These are phyloP conservation scores for Drosophila dunni DNA, from an alignment of 1,140 invertebrate species.

Conservation along the genomic window DNA sequence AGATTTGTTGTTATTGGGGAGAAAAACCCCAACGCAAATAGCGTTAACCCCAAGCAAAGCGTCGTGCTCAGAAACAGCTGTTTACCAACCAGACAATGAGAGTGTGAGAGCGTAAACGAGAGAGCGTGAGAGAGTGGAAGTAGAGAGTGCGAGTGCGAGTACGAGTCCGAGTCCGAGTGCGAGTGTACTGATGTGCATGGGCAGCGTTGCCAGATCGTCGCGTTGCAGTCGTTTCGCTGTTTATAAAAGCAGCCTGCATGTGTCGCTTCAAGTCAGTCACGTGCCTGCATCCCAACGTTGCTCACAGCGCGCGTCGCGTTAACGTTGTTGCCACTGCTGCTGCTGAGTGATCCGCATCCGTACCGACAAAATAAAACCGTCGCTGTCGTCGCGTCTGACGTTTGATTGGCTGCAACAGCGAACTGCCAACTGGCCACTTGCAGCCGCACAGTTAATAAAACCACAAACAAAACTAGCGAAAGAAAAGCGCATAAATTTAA, in stretches of 20 bases:
- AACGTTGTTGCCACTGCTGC: conserved; percentile 29
- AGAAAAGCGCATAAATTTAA: not conserved
- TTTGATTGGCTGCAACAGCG: conserved; percentile 10
- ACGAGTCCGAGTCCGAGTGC: not conserved
- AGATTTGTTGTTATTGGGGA: conserved; percentile 24
- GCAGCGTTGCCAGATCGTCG: conserved; percentile 70
- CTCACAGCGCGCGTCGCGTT: conserved; percentile 52
- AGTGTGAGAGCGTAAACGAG: conserved; percentile 22
- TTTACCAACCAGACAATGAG: conserved; percentile 31
- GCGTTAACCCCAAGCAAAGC: conserved; percentile 36
- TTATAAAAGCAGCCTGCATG: conserved; percentile 76
- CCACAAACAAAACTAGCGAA: not conserved
- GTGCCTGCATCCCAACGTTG: conserved; percentile 72
- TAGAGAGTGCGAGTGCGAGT: conserved; percentile 5
- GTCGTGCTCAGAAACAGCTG: conserved; percentile 59
- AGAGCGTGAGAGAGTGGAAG: conserved; percentile 27
- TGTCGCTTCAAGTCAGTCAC: conserved; percentile 71
- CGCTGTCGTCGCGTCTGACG: conserved; percentile 33
- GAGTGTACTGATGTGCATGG: conserved; percentile 38
- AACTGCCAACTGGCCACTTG: conserved; percentile 5
- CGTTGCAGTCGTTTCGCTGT: conserved; percentile 39
- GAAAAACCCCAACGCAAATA: conserved; percentile 33
- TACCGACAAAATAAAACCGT: conserved; percentile 65
- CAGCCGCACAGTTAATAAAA: not conserved
- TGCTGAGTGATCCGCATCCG: conserved; percentile 66